Conservation (phyloP, 2,888 invertebrate species). For the Caenorhabditis panamensis region DNA sequence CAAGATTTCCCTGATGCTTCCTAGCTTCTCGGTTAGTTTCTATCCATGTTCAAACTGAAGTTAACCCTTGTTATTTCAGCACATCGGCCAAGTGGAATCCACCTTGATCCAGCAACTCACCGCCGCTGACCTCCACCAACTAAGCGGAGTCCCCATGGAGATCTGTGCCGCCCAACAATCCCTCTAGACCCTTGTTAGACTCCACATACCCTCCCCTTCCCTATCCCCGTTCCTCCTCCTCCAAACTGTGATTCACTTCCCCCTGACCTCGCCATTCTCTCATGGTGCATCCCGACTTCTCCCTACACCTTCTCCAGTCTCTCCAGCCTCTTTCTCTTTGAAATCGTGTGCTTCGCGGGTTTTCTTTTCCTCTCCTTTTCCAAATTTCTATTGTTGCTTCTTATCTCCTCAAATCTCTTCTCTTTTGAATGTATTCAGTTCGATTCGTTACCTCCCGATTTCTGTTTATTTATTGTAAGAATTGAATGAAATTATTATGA, state of each 20-base stretch:
- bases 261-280: neutral
- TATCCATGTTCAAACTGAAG: neutral
- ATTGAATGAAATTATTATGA: too few species aligned
- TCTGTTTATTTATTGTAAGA: conserved; percentile 24
- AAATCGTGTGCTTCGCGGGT: conserved; percentile 46
- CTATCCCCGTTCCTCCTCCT: neutral
- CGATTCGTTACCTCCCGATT: neutral
- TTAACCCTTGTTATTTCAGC: conserved; percentile 62
- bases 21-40: conserved; percentile 70
- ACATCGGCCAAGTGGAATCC: conserved; percentile 71
- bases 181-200: conserved; percentile 31
- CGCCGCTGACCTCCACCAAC: conserved; percentile 66
- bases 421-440: conserved; percentile 4
- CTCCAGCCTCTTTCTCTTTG: conserved; percentile 11
- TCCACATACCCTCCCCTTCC: neutral
- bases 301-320: conserved; percentile 1
- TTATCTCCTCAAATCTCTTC: conserved; percentile 4
- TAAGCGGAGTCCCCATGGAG: conserved; percentile 72
- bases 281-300: neutral
- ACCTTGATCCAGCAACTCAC: conserved; percentile 67
- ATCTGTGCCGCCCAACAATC: conserved; percentile 62
- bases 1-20: conserved; percentile 68
- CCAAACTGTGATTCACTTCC: neutral
- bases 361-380: neutral
- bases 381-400: conserved; percentile 4